phyloP scores from a whole-genome alignment of 1,140 invertebrate genomes.

The Panulirus ornatus region DNA sequence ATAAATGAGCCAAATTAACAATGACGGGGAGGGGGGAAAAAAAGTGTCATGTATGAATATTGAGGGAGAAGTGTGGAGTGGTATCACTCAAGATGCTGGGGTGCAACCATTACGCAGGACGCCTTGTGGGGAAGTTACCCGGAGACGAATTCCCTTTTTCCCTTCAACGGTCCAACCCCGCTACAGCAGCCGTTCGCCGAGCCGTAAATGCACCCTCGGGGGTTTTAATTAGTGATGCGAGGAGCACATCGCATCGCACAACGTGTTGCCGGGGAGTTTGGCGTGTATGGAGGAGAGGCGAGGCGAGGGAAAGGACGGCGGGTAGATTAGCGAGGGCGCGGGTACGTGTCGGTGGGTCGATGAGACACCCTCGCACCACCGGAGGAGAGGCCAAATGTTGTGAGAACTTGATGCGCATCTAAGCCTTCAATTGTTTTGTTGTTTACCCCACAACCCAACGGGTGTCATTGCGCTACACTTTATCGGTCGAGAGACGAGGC shows the following conservation, averaged over 20 bases:
- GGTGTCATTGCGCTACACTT: not conserved
- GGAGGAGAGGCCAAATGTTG: slow-evolving; percentile 65
- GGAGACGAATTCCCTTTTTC: slow-evolving; percentile 56
- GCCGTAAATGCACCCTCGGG: not conserved
- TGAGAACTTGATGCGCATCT: slow-evolving; percentile 65
- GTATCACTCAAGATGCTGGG: not conserved
- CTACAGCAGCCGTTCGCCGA: not conserved
- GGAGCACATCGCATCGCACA: not conserved
- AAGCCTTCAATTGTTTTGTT: slow-evolving; percentile 58
- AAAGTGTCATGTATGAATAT: not conserved
- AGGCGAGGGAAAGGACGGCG: not conserved
- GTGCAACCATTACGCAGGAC: slow-evolving; percentile 47
- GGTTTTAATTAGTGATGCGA: slow-evolving; percentile 12
- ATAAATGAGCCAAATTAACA: not conserved
- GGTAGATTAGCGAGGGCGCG: slow-evolving; percentile 20
- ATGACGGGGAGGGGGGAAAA: not conserved
- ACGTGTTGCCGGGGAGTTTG: slow-evolving; percentile 1
- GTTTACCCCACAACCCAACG: not conserved
- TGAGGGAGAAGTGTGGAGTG: not conserved
- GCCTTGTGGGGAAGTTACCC: slow-evolving; percentile 42
- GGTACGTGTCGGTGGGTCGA: slow-evolving; percentile 38
- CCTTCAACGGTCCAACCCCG: slow-evolving; percentile 37
- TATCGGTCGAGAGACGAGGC: not conserved
- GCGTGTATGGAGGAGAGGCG: not conserved
- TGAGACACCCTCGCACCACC: slow-evolving; percentile 54